These are phyloP conservation scores for Leucophora obtusa DNA, from an alignment of 2,888 invertebrate genomes.

Conservation along the genomic window DNA sequence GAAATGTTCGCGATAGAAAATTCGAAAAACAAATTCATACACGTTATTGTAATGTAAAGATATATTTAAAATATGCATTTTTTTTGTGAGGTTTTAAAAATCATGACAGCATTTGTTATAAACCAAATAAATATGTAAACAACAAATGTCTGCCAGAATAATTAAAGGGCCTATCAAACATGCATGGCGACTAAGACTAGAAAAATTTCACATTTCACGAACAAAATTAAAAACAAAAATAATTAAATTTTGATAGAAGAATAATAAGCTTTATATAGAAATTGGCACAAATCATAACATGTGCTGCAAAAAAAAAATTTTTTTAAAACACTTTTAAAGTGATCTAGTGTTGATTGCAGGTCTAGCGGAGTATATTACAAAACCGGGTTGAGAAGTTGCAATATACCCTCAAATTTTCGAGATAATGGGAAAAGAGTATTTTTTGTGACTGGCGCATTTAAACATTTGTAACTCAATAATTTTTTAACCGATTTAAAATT, in stretches of 20 bases:
- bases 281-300: not conserved
- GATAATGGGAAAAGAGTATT: no score
- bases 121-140: conserved; percentile 39
- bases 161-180: conserved; percentile 41
- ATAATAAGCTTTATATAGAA: not conserved
- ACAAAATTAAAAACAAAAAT: conserved; percentile 6
- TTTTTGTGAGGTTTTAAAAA: conserved; percentile 11
- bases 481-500: no score
- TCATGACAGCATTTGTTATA: conserved; percentile 49
- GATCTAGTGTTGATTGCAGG: no score
- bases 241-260: conserved; percentile 15
- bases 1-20: conserved; percentile 46
- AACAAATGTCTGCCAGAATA: conserved; percentile 59
- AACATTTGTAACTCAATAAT: no score
- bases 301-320: no score
- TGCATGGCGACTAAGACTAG: conserved; percentile 41
- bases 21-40: conserved; percentile 45
- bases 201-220: not conserved
- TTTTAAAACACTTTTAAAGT: no score
- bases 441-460: no score
- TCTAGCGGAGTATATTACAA: no score
- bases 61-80: conserved; percentile 29
- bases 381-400: no score
- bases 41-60: conserved; percentile 36
- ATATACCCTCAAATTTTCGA: no score